Base-by-base conservation (phyloP, 1,140 invertebrate genomes). In the Drosophila bocqueti region DNA sequence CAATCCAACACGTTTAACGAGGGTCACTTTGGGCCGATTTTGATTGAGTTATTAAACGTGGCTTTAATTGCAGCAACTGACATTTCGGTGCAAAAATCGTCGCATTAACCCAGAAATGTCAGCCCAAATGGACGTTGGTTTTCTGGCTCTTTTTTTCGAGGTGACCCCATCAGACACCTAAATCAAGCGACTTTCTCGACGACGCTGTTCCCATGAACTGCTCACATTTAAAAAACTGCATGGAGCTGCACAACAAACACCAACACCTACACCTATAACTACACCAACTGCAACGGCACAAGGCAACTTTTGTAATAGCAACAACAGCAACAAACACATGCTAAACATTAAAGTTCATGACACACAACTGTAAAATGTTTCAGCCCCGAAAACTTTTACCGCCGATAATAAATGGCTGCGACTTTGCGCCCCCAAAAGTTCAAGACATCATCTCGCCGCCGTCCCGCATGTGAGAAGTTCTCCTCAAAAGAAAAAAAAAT, bases 341-440 rank as follows among this genome's bases (percentile, higher is more conserved):
- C 82, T 84, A 74, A 85, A 81, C 84, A 89, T 81, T 87, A 89
- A 89, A 89, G 84, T 87, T 87, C 84, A 87, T 90, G 84, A 87
- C 84, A 87, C 84, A 87, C 85, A 87, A 87, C 84, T 90, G 84
- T 90, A 87, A 87, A 90, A 90, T 74, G 75, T 81, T 90, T 90
- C 85, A 87, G 85, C 63, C 74, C 62, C 62, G 26, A 73, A 80
- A 86, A 83, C 86, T 87, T 87, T 87, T 90, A 79, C 82, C 80
- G 74, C 69, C 74, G 81, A 84, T 87, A 87, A 87, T 83, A 87
- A 87, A 87, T 87, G 84, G 84, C 74, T 71, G 74, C 85, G 71
- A 84, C 84, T 87, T 84, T 81, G 84, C 84, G 84, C 84, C 84
- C 83, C 83, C 83, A 83, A 89, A 90, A 90, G 85, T 89, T 87